Base-by-base conservation (phyloP, 2,888 invertebrate genomes). In the Ischnus inquisitorius region DNA sequence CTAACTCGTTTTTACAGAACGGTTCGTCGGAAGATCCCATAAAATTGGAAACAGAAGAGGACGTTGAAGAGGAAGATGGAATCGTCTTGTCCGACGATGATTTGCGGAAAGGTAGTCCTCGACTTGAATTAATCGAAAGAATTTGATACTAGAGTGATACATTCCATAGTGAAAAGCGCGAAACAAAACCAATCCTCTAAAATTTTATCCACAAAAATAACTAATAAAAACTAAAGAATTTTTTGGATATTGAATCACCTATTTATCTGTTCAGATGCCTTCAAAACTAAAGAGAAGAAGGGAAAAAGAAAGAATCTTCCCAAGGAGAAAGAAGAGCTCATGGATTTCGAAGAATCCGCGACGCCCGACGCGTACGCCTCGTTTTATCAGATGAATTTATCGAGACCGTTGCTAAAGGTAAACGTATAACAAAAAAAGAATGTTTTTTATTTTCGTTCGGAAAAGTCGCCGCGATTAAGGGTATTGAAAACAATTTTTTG, bases 361-460 rank as follows among this genome's bases (percentile, higher is more conserved):
- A 94, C 94, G 0, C 95, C 95, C 39, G 96, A 97, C 84, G 96
- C 96, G 72, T 94, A 96, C 82, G 94, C 95, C 1, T 96, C 97
- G 0, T 98, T 98, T 93, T 97, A 98, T 92, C 98, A 98, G 94
- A 98, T 99, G 98, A 99, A 99, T 94, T 94, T 99, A 28, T 99
- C 99, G 0, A 95, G 99, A 82, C 99, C 99, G 0, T 94, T 99
- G 41, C 95, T 99, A 91, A 98, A 99, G 93, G 96, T 95, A 64
- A 65, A 25, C n/a, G 41, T 54, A 6, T 62, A 12, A 14, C 6
- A 69, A 72, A 12, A 72, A 5, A 14, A 22, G 1, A 71, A 72
- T 51, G 5, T 1, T 28, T 8, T 34, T 48, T n/a, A 60, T 16
- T 34, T 39, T 41, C 14, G 12, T 19, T n/a, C n/a, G n/a, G 5